Conservation (phyloP, 2,888 invertebrate genomes). For the Dexiosoma caninum region DNA sequence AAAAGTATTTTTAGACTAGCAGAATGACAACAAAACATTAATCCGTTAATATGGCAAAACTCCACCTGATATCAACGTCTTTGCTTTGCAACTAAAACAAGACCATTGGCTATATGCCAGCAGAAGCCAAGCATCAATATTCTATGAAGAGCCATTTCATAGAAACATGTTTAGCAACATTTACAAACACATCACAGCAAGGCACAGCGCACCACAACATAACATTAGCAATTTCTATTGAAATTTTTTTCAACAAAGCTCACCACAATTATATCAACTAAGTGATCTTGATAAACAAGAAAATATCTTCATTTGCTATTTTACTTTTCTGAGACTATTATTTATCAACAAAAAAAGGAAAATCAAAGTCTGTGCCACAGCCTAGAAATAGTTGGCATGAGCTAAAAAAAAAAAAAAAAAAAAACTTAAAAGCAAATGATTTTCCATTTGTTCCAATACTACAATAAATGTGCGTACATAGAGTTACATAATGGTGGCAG, state of each 20-base stretch:
- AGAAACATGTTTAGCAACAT: conserved; percentile 55
- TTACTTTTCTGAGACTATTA: background rate
- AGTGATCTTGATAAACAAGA: conserved; percentile 59
- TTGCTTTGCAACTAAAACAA: conserved; percentile 53
- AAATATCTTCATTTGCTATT: conserved; percentile 31
- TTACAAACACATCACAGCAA: background rate
- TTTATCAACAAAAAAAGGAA: no score
- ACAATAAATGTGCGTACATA: no score
- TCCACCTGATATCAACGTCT: conserved; percentile 48
- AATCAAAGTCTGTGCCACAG: no score
- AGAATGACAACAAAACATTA: conserved; percentile 7
- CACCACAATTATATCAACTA: background rate
- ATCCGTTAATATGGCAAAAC: conserved; percentile 48
- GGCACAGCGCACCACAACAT: background rate
- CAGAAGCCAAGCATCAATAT: conserved; percentile 56
- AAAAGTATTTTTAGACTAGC: conserved; percentile 19
- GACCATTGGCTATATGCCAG: conserved; percentile 39
- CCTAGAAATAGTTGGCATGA: no score
- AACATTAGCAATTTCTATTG: conserved; percentile 8
- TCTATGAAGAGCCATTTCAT: conserved; percentile 43
- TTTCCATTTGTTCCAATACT: no score
- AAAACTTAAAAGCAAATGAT: no score
- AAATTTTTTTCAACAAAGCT: conserved; percentile 8
- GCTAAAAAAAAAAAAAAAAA: no score
- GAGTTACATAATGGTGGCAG: no score